A percentile compares a stretch with the other conserved stretches of the same genome.
These are phyloP conservation scores for Pagetopsis macropterus DNA, from an alignment of 2,797 vertebrate species.

Conservation along the genomic window DNA sequence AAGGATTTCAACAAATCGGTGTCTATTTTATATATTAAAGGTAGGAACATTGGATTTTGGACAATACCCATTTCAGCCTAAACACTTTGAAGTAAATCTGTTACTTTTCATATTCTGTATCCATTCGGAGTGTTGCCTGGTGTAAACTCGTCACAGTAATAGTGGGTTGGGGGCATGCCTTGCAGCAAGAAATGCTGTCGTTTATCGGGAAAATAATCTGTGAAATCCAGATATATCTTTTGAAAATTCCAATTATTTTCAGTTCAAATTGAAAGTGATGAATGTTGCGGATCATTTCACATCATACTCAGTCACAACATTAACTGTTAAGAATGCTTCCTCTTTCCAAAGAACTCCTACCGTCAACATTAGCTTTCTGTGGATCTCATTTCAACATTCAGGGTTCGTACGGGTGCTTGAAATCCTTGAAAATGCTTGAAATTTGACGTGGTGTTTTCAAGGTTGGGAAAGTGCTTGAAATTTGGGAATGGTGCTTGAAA, in stretches of 20 bases:
- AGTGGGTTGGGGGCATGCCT: neutral
- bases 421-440: too few relatives aligned
- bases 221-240: neutral
- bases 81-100: neutral
- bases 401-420: too few relatives aligned
- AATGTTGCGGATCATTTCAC: neutral
- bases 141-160: neutral
- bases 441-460: too few relatives aligned
- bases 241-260: neutral
- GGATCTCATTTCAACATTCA: neutral
- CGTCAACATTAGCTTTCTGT: neutral
- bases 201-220: neutral
- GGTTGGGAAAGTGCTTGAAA: too few relatives aligned
- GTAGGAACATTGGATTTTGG: neutral
- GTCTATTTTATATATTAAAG: neutral
- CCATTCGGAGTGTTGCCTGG: neutral
- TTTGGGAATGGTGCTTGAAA: too few relatives aligned
- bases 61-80: neutral
- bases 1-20: neutral
- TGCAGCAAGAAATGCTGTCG: neutral
- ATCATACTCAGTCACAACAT: neutral
- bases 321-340: neutral
- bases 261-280: neutral
- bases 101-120: neutral
- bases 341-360: constrained; percentile 3